Base-by-base conservation (phyloP, 2,113 vertebrate genomes). In the Sporophila hypoxantha region DNA sequence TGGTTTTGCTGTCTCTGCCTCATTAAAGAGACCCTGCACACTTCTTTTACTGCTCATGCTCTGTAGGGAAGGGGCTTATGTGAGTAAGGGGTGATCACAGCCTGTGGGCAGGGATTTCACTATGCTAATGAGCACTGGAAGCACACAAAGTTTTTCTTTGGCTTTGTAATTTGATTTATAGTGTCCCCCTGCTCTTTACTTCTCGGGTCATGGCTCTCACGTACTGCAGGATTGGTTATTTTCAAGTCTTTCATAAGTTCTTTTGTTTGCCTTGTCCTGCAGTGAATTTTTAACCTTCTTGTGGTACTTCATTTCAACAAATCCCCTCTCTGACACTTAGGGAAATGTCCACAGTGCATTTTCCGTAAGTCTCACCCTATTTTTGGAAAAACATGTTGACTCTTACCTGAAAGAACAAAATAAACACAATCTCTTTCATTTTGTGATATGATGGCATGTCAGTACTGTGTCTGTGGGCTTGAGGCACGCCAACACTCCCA, bases 401-500 rank as follows among this genome's bases (percentile, higher is more conserved):
- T 52, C 23, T 73, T 46, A 46, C n/a, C 37, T 46, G 60, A 39
- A 80, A 73, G n/a, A 74, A 34, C 20, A 32, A 34, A 68, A 60
- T 46, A 34, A 74, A 46, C 68, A 53, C 7, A 29, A 4, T 21
- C 23, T 39, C n/a, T 59, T 52, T 21, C n/a, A 21, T 34, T 30
- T n/a, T 26, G 23, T 52, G n/a, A 30, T 5, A 5, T 1, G 1
- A 1, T n/a, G 52, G 44, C 2, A 0, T 12, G 10, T 52, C n/a
- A 59, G 6, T 2, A 6, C 67, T 20, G 37, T 12, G 23, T 21
- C 55, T 30, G 41, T 23, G n/a, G 52, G n/a, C n/a, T n/a, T n/a
- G n/a, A n/a, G n/a, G 11, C n/a, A n/a, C 23, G 8, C 8, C 44
- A 59, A 0, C 60, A 29, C 37, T 44, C 10, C 60, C 39, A 5